phyloP scores from a whole-genome alignment of 2,888 invertebrate species.

The Stenoptilia bipunctidactyla region DNA sequence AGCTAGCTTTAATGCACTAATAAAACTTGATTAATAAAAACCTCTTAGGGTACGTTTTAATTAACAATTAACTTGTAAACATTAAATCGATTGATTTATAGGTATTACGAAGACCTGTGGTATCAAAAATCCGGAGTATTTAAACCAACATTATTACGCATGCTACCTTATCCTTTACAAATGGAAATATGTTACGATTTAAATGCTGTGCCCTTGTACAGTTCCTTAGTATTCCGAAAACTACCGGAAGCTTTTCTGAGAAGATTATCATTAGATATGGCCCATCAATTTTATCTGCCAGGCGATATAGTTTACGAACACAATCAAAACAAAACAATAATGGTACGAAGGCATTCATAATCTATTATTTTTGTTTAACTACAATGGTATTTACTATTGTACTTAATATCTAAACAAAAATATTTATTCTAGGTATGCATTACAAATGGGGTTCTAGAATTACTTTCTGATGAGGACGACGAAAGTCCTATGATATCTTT shows the following conservation, averaged over 20 bases:
- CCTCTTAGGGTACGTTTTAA: no score
- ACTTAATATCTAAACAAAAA: conserved; percentile 2
- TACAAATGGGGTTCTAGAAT: conserved; percentile 56
- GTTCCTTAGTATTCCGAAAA: conserved; percentile 62
- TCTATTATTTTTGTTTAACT: not conserved
- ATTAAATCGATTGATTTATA: conserved; percentile 17
- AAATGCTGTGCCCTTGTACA: conserved; percentile 60
- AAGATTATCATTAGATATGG: conserved; percentile 60
- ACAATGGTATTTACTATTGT: not conserved
- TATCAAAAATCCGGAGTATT: conserved; percentile 64
- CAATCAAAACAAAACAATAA: conserved; percentile 61
- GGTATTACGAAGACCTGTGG: conserved; percentile 67
- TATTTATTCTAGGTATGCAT: conserved; percentile 45
- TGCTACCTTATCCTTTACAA: conserved; percentile 57
- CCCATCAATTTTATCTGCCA: conserved; percentile 63
- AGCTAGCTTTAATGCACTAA: no score
- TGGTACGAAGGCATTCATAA: conserved; percentile 40
- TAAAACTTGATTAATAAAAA: no score
- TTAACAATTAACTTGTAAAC: not conserved
- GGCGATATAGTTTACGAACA: conserved; percentile 64
- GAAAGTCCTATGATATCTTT: conserved; percentile 68
- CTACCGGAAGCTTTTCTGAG: conserved; percentile 65
- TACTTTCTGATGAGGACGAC: conserved; percentile 65
- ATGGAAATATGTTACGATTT: conserved; percentile 67
- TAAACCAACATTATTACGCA: conserved; percentile 43